Percentiles rank a stretch among this genome's conserved stretches.
These are phyloP conservation scores for Rhyzopertha dominica DNA, from an alignment of 1,140 invertebrate genomes.

Conservation along the genomic window DNA sequence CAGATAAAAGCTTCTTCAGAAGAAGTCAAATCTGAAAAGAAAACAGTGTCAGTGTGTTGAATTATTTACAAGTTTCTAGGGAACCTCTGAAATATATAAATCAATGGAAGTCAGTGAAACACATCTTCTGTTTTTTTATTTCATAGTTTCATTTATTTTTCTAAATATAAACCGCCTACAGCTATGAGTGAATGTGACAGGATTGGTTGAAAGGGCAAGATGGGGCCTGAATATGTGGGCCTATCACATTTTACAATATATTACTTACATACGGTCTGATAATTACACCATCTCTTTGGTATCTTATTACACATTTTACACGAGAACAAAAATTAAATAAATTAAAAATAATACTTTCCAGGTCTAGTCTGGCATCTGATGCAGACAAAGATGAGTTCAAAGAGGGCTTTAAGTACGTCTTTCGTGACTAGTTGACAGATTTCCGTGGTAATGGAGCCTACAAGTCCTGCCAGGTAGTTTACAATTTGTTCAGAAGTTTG, in stretches of 20 bases:
- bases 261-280: conserved; percentile 45
- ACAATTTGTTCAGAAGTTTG: conserved; percentile 12
- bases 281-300: conserved; percentile 44
- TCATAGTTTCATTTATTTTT: conserved; percentile 40
- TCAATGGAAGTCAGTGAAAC: no score
- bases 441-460: conserved; percentile 14
- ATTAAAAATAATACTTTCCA: conserved; percentile 4
- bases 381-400: conserved; percentile 10
- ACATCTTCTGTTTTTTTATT: no score
- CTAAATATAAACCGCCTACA: conserved; percentile 46
- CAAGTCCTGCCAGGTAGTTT: conserved; percentile 13
- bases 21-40: no score
- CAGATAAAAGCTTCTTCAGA: no score
- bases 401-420: conserved; percentile 26
- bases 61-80: no score
- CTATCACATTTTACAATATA: conserved; percentile 47
- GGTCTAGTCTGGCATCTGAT: conserved; percentile 1
- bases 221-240: conserved; percentile 41
- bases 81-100: no score
- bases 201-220: conserved; percentile 41
- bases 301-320: conserved; percentile 47
- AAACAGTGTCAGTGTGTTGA: no score
- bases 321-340: conserved; percentile 38
- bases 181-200: conserved; percentile 46
- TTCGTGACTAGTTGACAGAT: conserved; percentile 38